Percentiles rank a stretch among this genome's conserved stretches.
Evolutionary conservation across 2,797 vertebrate species (phyloP).

Genomic region (Phalanger gymnotis): DNA sequence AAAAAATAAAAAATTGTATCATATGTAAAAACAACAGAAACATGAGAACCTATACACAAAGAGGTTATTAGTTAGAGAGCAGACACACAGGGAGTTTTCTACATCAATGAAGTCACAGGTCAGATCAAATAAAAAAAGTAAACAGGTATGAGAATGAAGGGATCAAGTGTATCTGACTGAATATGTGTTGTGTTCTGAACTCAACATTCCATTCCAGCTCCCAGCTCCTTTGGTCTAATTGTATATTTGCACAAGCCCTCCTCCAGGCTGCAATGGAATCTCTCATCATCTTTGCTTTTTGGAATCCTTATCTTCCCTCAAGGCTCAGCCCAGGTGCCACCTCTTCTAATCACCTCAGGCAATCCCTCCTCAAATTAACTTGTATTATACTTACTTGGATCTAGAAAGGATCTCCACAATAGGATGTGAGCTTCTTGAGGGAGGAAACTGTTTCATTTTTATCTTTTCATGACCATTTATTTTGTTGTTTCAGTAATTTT

Average conservation of each 20-base stretch:
- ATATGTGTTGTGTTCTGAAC: neutral
- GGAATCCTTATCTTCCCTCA: neutral
- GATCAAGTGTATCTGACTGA: neutral
- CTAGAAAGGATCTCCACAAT: neutral
- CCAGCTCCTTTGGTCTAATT: neutral
- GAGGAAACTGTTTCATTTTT: neutral
- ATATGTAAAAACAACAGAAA: neutral
- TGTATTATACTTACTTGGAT: neutral
- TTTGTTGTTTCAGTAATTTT: neutral
- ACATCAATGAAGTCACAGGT: neutral
- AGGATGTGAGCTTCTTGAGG: neutral
- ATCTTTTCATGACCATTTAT: neutral
- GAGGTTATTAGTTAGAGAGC: neutral
- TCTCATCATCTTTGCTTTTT: neutral
- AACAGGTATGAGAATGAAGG: neutral
- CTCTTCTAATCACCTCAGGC: neutral
- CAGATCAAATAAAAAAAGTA: neutral
- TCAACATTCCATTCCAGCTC: neutral
- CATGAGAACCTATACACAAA: neutral
- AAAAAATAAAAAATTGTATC: neutral
- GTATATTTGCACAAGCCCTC: neutral
- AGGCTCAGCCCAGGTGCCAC: neutral
- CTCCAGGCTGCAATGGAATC: neutral
- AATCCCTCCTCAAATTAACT: neutral
- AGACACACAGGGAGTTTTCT: neutral